These are phyloP conservation scores for Alentia gelatinosa DNA, from an alignment of 2,888 invertebrate genomes.

Conservation along the genomic window DNA sequence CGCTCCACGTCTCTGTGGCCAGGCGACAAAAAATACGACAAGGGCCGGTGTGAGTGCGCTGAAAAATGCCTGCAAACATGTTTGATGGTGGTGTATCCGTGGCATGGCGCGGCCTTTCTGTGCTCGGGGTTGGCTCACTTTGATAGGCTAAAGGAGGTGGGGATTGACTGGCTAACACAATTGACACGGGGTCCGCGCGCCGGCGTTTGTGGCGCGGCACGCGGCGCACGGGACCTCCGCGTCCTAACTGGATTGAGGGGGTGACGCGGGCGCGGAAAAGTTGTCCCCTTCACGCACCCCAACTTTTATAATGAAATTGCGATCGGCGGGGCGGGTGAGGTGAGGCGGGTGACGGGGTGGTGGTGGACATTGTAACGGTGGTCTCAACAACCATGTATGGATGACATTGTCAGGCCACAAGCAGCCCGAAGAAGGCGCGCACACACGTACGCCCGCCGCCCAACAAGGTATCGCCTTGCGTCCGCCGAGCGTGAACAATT, in stretches of 20 bases:
- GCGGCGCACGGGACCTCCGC: neutral
- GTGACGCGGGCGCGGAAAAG: neutral
- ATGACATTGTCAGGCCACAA: neutral
- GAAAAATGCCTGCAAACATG: neutral
- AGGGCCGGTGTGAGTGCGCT: neutral
- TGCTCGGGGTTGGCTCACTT: neutral
- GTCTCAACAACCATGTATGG: neutral
- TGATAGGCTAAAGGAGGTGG: neutral
- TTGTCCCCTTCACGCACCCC: neutral
- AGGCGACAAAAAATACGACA: neutral
- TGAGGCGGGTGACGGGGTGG: neutral
- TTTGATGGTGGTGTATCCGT: constrained; percentile 8
- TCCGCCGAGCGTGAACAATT: constrained; percentile 26
- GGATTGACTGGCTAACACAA: constrained; percentile 23
- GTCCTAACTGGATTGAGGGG: neutral
- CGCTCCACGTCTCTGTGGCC: neutral
- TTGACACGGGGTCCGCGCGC: constrained; percentile 12
- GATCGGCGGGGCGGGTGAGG: neutral
- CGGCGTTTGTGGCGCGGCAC: neutral
- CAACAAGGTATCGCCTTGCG: neutral
- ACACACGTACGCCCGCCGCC: neutral
- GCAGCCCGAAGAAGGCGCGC: neutral
- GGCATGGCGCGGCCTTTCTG: neutral
- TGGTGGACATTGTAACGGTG: neutral
- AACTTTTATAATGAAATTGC: constrained; percentile 17